phyloP scores from a whole-genome alignment of 1,140 invertebrate genomes.

The Zaprionus ornatus region DNA sequence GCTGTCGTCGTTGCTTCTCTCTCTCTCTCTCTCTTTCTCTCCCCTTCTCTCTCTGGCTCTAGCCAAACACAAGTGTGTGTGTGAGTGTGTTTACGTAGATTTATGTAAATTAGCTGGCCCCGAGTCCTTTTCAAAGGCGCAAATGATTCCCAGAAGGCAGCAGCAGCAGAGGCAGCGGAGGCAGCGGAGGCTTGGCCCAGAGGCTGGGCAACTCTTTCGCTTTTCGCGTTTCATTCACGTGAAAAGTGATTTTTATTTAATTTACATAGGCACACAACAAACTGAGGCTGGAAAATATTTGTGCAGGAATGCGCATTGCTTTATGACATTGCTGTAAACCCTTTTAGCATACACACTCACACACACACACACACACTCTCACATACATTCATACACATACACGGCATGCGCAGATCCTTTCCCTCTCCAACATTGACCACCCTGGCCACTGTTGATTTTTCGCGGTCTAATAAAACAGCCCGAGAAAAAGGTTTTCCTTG shows the following conservation, averaged over 20 bases:
- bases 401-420: constrained; percentile 28
- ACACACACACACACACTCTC: constrained; percentile 1
- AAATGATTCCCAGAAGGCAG: constrained; percentile 78
- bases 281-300: constrained; percentile 41
- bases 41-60: not conserved
- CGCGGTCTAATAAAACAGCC: constrained; percentile 77
- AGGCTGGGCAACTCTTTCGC: constrained; percentile 60
- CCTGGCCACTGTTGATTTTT: constrained; percentile 80
- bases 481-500: constrained; percentile 33
- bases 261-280: constrained; percentile 38
- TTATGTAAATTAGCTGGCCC: constrained; percentile 73
- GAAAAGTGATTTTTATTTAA: constrained; percentile 53
- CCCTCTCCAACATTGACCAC: constrained; percentile 47
- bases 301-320: constrained; percentile 58
- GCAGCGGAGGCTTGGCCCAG: constrained; percentile 37
- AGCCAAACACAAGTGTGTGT: constrained; percentile 14
- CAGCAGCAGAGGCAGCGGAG: constrained; percentile 20
- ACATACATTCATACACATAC: not conserved
- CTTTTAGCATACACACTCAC: constrained; percentile 63
- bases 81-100: constrained; percentile 61
- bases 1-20: constrained; percentile 19
- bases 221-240: constrained; percentile 64
- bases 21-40: not conserved
- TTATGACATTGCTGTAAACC: constrained; percentile 73
- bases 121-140: constrained; percentile 61